These are phyloP conservation scores for Myioborus miniatus DNA, from an alignment of 2,797 vertebrate genomes.

Conservation along the genomic window DNA sequence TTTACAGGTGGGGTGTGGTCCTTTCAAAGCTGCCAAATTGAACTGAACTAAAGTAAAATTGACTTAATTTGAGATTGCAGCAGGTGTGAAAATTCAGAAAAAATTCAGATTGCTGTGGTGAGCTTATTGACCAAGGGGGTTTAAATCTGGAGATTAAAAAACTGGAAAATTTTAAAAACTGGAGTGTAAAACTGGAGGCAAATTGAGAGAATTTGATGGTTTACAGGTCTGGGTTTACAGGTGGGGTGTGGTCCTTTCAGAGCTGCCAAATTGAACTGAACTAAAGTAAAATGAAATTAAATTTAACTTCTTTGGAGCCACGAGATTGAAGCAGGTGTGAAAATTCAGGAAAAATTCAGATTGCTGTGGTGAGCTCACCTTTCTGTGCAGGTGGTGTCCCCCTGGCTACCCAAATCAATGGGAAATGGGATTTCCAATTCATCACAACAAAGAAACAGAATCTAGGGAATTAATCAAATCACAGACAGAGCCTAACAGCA, in stretches of 20 bases:
- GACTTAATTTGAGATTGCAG: accelerated
- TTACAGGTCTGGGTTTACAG: not conserved
- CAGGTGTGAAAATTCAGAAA: not conserved
- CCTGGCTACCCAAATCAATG: not conserved
- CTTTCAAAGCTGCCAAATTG: not conserved
- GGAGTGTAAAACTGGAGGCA: not conserved
- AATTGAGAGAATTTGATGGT: not conserved
- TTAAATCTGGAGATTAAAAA: no score
- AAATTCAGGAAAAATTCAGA: no score
- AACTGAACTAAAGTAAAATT: not conserved
- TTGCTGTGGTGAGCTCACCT: accelerated
- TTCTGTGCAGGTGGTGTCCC: not conserved
- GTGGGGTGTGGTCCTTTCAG: not conserved
- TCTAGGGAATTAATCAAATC: not conserved
- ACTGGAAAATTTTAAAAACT: no score
- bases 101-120: not conserved
- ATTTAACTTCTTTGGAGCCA: accelerated
- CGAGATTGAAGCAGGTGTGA: not conserved
- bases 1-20: not conserved
- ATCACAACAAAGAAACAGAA: not conserved
- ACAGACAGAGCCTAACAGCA: not conserved
- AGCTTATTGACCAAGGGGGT: not conserved
- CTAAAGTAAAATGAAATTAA: not conserved
- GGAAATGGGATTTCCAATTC: not conserved
- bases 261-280: not conserved